Evolutionary conservation across 2,888 invertebrate species (phyloP).

Genomic region (Andricus quercusramuli): DNA sequence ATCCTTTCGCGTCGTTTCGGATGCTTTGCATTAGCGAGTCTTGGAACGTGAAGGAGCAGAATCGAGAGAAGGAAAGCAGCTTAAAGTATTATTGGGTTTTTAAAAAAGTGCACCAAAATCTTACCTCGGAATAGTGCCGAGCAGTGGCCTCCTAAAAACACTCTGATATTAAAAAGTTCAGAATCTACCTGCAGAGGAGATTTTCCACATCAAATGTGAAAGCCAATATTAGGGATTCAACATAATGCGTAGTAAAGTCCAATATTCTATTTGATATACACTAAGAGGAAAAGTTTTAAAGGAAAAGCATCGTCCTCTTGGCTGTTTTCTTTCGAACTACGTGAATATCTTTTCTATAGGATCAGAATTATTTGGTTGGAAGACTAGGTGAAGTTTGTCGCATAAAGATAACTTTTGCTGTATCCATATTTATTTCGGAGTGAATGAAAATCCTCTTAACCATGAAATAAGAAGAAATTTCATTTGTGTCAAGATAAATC

Average conservation of each 20-base stretch:
- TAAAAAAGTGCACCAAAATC: constrained; percentile 13
- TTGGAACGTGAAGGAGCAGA: constrained; percentile 20
- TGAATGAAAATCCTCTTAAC: no score
- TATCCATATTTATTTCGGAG: no score
- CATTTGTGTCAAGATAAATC: no score
- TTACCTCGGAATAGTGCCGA: neutral
- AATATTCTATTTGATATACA: neutral
- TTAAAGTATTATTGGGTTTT: constrained; percentile 29
- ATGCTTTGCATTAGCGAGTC: constrained; percentile 27
- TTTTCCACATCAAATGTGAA: neutral
- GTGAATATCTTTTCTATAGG: no score
- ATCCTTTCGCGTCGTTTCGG: constrained; percentile 18
- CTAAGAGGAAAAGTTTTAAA: no score
- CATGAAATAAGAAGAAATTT: no score
- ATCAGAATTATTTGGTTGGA: no score
- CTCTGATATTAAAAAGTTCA: neutral
- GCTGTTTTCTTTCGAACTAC: no score
- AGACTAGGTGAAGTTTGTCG: no score
- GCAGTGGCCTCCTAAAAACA: neutral
- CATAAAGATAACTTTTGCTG: no score
- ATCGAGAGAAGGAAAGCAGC: constrained; percentile 22
- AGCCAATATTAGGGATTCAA: neutral
- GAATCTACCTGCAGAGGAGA: neutral
- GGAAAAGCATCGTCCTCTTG: no score
- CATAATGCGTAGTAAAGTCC: neutral